A percentile compares a stretch with the other conserved stretches of the same genome.
Evolutionary conservation across 2,888 invertebrate species (phyloP).

Genomic region (Melinaea menophilus): DNA sequence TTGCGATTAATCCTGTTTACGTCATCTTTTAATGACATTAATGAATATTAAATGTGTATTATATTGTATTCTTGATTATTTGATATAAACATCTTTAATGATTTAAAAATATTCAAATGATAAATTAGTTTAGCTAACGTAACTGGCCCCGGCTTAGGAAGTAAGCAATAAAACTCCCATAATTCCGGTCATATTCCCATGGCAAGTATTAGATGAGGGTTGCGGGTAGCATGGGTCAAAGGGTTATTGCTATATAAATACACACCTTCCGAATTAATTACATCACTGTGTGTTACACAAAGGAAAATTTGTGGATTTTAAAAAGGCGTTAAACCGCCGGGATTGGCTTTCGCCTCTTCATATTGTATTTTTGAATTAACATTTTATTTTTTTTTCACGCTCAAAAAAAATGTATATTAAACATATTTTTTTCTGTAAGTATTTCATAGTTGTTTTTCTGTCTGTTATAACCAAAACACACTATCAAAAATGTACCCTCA

Average conservation of each 20-base stretch:
- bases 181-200: constrained; percentile 25
- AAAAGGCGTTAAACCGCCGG: constrained; percentile 10
- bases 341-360: constrained; percentile 3
- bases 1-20: too few species aligned
- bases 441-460: constrained; percentile 3
- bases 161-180: constrained; percentile 22
- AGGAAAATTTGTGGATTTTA: constrained; percentile 12
- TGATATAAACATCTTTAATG: constrained; percentile 1
- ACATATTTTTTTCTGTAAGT: neutral
- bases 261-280: constrained; percentile 26
- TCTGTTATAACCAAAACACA: neutral
- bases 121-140: constrained; percentile 2
- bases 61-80: neutral
- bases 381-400: too few species aligned
- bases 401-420: too few species aligned
- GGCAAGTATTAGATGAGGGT: constrained; percentile 25
- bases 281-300: constrained; percentile 20
- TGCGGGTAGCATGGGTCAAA: constrained; percentile 25
- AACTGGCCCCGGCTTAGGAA: constrained; percentile 11
- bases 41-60: too few species aligned
- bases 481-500: constrained; percentile 4
- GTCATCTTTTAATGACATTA: too few species aligned
- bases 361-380: too few species aligned
- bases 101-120: constrained; percentile 1
- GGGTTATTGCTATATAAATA: constrained; percentile 24